These are phyloP conservation scores for Pyrgilauda ruficollis DNA, from an alignment of 2,113 vertebrate genomes.

Conservation along the genomic window DNA sequence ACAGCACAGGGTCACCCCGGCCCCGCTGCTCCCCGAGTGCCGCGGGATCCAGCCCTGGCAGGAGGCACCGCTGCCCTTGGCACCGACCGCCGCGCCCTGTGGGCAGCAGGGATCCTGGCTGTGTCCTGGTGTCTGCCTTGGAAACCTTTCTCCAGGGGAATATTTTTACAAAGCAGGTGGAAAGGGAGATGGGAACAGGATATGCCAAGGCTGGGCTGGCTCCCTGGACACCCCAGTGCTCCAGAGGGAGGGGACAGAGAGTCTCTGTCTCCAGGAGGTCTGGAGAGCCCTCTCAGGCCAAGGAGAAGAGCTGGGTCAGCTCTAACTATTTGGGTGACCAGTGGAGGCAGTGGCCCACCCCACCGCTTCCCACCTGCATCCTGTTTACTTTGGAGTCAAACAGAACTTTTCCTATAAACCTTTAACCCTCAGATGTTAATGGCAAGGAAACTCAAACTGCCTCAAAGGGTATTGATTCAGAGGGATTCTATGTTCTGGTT, in stretches of 20 bases:
- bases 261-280: not conserved
- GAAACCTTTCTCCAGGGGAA: not conserved
- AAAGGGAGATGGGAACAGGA: not conserved
- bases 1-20: not conserved
- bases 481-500: not conserved
- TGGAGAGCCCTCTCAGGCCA: not conserved
- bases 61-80: not conserved
- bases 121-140: not conserved
- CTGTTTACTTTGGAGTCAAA: not conserved
- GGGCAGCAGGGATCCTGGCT: not conserved
- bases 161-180: not conserved
- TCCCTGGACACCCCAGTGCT: not conserved
- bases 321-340: not conserved
- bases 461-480: not conserved
- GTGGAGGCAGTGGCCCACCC: not conserved
- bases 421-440: not conserved
- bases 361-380: not conserved
- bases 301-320: not conserved
- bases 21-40: fast-evolving
- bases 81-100: fast-evolving
- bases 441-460: not conserved
- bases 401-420: not conserved
- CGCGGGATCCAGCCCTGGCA: not conserved
- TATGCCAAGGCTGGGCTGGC: not conserved
- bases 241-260: not conserved